Base-by-base conservation (phyloP, 2,113 vertebrate species). In the Fulica atra region DNA sequence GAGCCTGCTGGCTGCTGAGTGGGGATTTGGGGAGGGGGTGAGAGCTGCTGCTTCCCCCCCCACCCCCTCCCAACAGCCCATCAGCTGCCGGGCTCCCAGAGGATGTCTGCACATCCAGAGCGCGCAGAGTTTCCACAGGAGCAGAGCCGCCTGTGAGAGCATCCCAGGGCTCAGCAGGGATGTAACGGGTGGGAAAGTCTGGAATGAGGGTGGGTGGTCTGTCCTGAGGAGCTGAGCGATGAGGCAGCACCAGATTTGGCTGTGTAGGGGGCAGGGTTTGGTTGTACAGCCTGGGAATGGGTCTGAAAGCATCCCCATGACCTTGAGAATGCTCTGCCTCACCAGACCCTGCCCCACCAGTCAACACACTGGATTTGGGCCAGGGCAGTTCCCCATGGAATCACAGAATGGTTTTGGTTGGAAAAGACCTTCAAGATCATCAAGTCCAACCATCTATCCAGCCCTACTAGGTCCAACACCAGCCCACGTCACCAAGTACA, bases 151-250 rank as follows among this genome's bases (percentile, higher is more conserved):
- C 65, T 77, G 85, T 1, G 3, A 2, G 2, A 51, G 36, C 66
- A 19, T 24, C 57, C 71, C 0, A 0, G n/a, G 36, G 3, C 0
- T 0, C 0, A 0, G 31, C 5, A 5, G 56, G 40, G 51, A 33
- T 81, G 72, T 4, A 36, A n/a, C 2, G 5, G 66, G 19, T 35
- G 29, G 42, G 13, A 6, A 40, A 8, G 40, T 17, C 44, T 57
- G 83, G 79, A 36, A 31, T 21, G 4, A 2, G 0, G 0, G 28
- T 0, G 0, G 56, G 4, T 18, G 24, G 63, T 38, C 35, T 59
- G 50, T 2, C 2, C 11, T 24, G n/a, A 31, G 0, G 2, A n/a
- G 65, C 7, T 1, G 8, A 48, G 66, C 4, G 0, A 9, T 0
- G 10, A 81, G 82, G 11, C 66, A 31, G 54, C 0, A 0, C 16